A percentile compares a stretch with the other conserved stretches of the same genome.
These are phyloP conservation scores for Arbacia lixula DNA, from an alignment of 53 echinoderm and acorn worm genomes.

Conservation along the genomic window DNA sequence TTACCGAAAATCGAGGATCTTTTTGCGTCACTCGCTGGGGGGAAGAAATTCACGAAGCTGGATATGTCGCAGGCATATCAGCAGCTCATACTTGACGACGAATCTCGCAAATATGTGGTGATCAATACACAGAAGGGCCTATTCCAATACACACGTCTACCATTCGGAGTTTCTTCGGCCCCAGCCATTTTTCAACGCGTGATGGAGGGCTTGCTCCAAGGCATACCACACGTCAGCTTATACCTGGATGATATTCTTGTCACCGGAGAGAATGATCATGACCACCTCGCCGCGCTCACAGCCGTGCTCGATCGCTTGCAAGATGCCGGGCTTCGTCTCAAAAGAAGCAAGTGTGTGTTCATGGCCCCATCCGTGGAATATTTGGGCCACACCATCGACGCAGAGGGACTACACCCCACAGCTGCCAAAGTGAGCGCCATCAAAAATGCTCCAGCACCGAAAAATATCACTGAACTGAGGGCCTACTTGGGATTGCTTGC, in stretches of 20 bases:
- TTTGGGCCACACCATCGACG: slow-evolving; percentile 60
- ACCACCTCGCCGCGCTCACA: no score
- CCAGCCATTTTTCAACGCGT: neutral
- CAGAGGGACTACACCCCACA: slow-evolving; percentile 51
- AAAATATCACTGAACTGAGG: slow-evolving; percentile 32
- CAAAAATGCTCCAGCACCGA: slow-evolving; percentile 42
- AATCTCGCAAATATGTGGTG: slow-evolving; percentile 53
- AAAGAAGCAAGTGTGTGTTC: slow-evolving; percentile 56
- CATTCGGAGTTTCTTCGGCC: slow-evolving; percentile 25
- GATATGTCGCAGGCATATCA: slow-evolving; percentile 75
- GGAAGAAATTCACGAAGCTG: slow-evolving; percentile 63
- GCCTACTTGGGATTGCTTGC: no score
- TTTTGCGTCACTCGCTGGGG: slow-evolving; percentile 64
- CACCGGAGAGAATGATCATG: no score
- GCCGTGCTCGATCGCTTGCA: no score
- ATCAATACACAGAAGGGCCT: slow-evolving; percentile 71
- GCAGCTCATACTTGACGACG: slow-evolving; percentile 60
- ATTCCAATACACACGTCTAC: slow-evolving; percentile 57
- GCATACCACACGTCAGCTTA: no score
- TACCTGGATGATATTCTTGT: no score
- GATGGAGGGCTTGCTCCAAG: slow-evolving; percentile 22
- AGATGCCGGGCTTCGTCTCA: slow-evolving; percentile 49
- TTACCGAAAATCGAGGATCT: slow-evolving; percentile 64
- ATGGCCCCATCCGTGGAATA: slow-evolving; percentile 50
- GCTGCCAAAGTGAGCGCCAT: slow-evolving; percentile 49